phyloP scores from a whole-genome alignment of 64 coral and sea anemone genomes.

The Acropora tenuis region DNA sequence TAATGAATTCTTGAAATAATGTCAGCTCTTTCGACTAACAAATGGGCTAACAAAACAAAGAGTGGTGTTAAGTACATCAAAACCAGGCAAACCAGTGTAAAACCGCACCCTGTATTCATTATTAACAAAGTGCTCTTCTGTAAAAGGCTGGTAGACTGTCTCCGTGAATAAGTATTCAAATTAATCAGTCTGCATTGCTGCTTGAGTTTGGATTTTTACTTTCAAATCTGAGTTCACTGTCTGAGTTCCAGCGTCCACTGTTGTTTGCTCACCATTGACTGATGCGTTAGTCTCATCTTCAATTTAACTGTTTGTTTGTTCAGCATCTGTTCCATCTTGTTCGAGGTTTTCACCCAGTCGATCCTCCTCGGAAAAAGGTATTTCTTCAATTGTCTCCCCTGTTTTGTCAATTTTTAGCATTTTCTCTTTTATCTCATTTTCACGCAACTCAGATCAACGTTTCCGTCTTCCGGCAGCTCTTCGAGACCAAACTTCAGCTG shows the following conservation, averaged over 20 bases:
- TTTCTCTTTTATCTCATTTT: slow-evolving; percentile 26
- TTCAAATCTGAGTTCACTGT: slow-evolving; percentile 1
- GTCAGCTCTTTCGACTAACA: slow-evolving; percentile 5
- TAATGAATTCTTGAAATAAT: slow-evolving; percentile 16
- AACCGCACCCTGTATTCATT: slow-evolving; percentile 48
- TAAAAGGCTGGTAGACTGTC: slow-evolving; percentile 34
- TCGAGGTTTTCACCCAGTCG: too few species aligned
- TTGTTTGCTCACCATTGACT: slow-evolving; percentile 9
- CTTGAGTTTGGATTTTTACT: background rate
- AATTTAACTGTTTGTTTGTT: background rate
- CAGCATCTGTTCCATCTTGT: too few species aligned
- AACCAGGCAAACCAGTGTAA: slow-evolving; percentile 38
- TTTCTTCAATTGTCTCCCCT: background rate
- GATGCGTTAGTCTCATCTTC: background rate
- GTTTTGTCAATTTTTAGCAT: background rate
- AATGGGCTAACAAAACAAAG: slow-evolving; percentile 13
- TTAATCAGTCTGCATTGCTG: slow-evolving; percentile 30
- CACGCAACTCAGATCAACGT: background rate
- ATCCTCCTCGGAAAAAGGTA: background rate
- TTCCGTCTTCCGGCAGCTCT: slow-evolving; percentile 8
- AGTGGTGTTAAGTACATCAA: slow-evolving; percentile 4
- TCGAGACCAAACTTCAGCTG: background rate
- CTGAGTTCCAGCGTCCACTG: slow-evolving; percentile 9
- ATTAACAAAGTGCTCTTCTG: slow-evolving; percentile 14
- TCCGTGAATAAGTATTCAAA: slow-evolving; percentile 46